Percentiles rank a stretch among this genome's conserved stretches.
Conservation (phyloP, 2,113 vertebrate genomes). For the Gasterosteus nipponicus region DNA sequence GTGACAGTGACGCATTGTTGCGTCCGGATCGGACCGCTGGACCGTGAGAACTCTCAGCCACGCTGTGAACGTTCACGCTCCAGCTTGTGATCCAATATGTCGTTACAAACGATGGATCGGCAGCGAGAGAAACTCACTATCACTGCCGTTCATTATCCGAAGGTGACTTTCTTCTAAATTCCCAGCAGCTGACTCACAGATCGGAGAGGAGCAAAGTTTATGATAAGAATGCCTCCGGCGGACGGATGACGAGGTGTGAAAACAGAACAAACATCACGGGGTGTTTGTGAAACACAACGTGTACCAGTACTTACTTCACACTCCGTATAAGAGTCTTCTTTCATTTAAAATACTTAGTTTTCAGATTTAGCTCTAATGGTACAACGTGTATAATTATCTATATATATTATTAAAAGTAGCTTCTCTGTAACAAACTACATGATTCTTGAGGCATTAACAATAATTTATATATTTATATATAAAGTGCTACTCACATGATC, state of each 20-base stretch:
- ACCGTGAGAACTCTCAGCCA: slow-evolving; percentile 7
- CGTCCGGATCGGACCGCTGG: background rate
- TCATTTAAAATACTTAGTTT: background rate
- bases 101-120: too few relatives aligned
- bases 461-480: background rate
- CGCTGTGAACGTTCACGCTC: slow-evolving; percentile 3
- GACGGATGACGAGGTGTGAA: background rate
- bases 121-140: too few relatives aligned
- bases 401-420: background rate
- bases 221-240: too few relatives aligned
- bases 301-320: background rate
- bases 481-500: too few relatives aligned
- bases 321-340: background rate
- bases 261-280: slow-evolving; percentile 17
- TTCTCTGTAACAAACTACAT: background rate
- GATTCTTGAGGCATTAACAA: background rate
- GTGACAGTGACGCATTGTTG: background rate
- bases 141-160: too few relatives aligned
- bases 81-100: background rate
- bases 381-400: background rate
- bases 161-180: too few relatives aligned
- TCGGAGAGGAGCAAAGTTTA: too few relatives aligned
- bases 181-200: too few relatives aligned
- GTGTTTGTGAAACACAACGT: background rate
- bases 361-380: background rate